Evolutionary conservation across 2,888 invertebrate species (phyloP).

Genomic region (Coleophora deauratella): DNA sequence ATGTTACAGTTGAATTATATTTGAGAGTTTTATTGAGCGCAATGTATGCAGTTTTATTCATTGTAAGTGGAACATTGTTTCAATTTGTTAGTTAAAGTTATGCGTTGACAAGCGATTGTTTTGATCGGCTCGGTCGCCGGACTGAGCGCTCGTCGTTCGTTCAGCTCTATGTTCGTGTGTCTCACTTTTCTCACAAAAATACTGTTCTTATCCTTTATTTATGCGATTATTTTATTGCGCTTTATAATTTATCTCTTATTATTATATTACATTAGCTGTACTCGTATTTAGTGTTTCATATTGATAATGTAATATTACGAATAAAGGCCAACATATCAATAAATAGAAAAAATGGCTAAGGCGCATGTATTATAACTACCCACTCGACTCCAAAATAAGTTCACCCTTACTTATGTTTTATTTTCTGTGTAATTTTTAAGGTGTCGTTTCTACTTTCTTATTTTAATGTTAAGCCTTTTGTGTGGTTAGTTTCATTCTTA

Average conservation of each 20-base stretch:
- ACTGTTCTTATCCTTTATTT: conserved; percentile 16
- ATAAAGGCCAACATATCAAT: conserved; percentile 64
- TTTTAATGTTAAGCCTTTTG: conserved; percentile 67
- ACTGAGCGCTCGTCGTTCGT: not conserved
- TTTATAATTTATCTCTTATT: conserved; percentile 46
- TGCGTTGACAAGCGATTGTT: conserved; percentile 64
- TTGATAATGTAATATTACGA: conserved; percentile 26
- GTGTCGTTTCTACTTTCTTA: conserved; percentile 48
- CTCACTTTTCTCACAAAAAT: conserved; percentile 23
- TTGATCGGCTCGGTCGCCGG: conserved; percentile 27
- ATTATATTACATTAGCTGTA: conserved; percentile 50
- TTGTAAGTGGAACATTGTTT: conserved; percentile 70
- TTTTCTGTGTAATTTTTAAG: conserved; percentile 38
- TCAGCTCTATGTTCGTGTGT: not conserved
- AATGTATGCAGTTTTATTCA: conserved; percentile 71
- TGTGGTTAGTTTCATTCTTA: conserved; percentile 72
- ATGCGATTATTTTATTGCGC: conserved; percentile 54
- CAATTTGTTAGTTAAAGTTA: conserved; percentile 73
- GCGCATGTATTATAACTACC: conserved; percentile 34
- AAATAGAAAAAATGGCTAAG: conserved; percentile 49
- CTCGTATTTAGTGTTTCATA: conserved; percentile 39
- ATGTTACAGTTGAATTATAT: conserved; percentile 74
- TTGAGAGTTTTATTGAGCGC: conserved; percentile 74
- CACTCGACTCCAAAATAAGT: conserved; percentile 18
- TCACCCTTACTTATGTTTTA: conserved; percentile 16